Base-by-base conservation (phyloP, 1,140 invertebrate genomes). In the Cyrtorhinus lividipennis region DNA sequence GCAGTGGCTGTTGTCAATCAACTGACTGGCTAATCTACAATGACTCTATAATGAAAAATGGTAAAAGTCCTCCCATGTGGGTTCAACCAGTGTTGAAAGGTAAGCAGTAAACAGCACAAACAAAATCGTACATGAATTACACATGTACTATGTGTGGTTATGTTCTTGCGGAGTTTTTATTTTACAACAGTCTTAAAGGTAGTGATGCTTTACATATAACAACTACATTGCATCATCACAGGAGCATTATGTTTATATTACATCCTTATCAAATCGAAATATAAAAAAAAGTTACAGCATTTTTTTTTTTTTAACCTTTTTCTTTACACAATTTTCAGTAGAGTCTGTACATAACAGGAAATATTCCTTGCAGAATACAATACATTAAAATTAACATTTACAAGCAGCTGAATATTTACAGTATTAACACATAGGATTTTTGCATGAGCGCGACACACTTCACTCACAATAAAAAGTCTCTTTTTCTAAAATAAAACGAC, bases 201-300 rank as follows among this genome's bases (percentile, higher is more conserved):
- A 65, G 44, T 67, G 65, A 64, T 62, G 64, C 61, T 61, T 61
- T 64, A 58, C 62, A 64, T 24, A 60, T 65, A 61, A 67, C 63
- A 60, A 61, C 58, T 66, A 64, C 61, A 67, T 67, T 67, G 66
- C 67, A 67, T 67, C 67, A 68, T 69, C 68, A 69, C 67, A 69
- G 66, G 64, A 68, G 62, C 64, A 67, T 68, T 65, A 66, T 64
- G 64, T 24, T 65, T 30, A 56, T 57, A 46, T 44, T 57, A 61
- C 61, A 62, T 62, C 44, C 56, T 65, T 45, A 64, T 27, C 59
- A 59, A 61, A 48, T 56, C 46, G 30, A 63, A 60, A 66, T 48
- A 62, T 62, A 64, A 56, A 67, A 59, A n/a, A 59, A 63, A 64
- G 30, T 66, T 26, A 64, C 48, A 59, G 38, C 61, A 24, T 53